Percentiles rank a stretch among this genome's conserved stretches.
Conservation (phyloP, 2,797 vertebrate species). For the Zenarchopterus dispar region DNA sequence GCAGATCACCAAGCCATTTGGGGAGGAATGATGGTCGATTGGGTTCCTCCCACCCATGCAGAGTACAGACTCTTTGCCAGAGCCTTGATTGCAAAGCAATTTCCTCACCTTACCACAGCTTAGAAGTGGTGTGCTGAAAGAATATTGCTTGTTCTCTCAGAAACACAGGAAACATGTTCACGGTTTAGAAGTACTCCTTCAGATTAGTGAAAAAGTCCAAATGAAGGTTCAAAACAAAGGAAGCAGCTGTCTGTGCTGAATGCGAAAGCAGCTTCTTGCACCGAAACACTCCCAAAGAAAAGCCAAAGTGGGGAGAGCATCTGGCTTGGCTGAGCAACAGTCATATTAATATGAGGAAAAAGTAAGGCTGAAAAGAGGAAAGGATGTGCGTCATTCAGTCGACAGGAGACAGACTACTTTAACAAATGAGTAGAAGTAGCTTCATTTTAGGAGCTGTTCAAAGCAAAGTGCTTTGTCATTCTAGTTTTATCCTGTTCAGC, state of each 20-base stretch:
- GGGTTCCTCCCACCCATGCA: conserved; percentile 61
- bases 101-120: conserved; percentile 43
- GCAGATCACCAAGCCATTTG: conserved; percentile 58
- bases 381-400: conserved; percentile 66
- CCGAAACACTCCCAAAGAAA: conserved; percentile 36
- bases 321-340: conserved; percentile 71
- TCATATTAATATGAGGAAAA: conserved; percentile 67
- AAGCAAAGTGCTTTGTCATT: conserved; percentile 12
- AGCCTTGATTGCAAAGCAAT: conserved; percentile 55
- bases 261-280: conserved; percentile 49
- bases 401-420: conserved; percentile 51
- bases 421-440: conserved; percentile 49
- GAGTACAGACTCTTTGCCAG: conserved; percentile 35
- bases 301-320: conserved; percentile 63
- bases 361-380: conserved; percentile 43
- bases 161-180: conserved; percentile 21
- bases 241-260: conserved; percentile 68
- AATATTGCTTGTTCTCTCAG: conserved; percentile 9
- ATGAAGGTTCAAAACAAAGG: conserved; percentile 43
- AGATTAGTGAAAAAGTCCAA: conserved; percentile 41
- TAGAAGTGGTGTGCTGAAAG: conserved; percentile 36
- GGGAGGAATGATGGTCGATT: conserved; percentile 59
- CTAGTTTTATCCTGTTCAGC: no score
- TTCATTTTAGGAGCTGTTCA: conserved; percentile 43
- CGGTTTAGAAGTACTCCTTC: conserved; percentile 1